phyloP scores from a whole-genome alignment of 37 sponge, comb jelly and placozoan genomes.

The Ianthella basta region DNA sequence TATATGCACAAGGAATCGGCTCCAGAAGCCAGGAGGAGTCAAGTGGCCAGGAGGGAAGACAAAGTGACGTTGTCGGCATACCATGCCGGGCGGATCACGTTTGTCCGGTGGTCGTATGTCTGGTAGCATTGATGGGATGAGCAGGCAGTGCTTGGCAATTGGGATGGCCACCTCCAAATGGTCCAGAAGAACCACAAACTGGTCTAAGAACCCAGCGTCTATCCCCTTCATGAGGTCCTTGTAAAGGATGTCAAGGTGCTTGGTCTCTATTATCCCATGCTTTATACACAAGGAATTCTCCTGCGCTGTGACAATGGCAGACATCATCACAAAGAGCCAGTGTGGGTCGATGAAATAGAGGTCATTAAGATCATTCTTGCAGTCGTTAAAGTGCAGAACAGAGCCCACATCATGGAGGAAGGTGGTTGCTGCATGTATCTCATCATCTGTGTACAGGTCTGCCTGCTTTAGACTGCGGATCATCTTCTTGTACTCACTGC shows the following conservation, averaged over 20 bases:
- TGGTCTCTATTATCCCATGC: slow-evolving; percentile 66
- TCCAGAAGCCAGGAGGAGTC: slow-evolving; percentile 92
- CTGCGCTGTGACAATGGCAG: slow-evolving; percentile 68
- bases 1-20: slow-evolving; percentile 75
- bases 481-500: slow-evolving; percentile 65
- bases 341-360: slow-evolving; percentile 90
- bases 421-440: slow-evolving; percentile 76
- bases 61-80: slow-evolving; percentile 14
- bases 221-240: slow-evolving; percentile 35
- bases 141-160: slow-evolving; percentile 65
- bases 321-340: slow-evolving; percentile 91
- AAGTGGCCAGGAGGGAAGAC: slow-evolving; percentile 33
- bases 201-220: slow-evolving; percentile 58
- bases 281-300: slow-evolving; percentile 73
- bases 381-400: slow-evolving; percentile 84
- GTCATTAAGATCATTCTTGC: slow-evolving; percentile 74
- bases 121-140: slow-evolving; percentile 90
- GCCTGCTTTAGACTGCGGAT: slow-evolving; percentile 57
- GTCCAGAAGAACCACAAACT: slow-evolving; percentile 77
- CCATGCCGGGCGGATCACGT: neutral
- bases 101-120: slow-evolving; percentile 43
- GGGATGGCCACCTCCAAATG: slow-evolving; percentile 88
- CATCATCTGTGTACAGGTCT: slow-evolving; percentile 81
- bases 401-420: slow-evolving; percentile 86
- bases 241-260: slow-evolving; percentile 62